Conservation (phyloP, 2,113 vertebrate species). For the Sorex araneus region DNA sequence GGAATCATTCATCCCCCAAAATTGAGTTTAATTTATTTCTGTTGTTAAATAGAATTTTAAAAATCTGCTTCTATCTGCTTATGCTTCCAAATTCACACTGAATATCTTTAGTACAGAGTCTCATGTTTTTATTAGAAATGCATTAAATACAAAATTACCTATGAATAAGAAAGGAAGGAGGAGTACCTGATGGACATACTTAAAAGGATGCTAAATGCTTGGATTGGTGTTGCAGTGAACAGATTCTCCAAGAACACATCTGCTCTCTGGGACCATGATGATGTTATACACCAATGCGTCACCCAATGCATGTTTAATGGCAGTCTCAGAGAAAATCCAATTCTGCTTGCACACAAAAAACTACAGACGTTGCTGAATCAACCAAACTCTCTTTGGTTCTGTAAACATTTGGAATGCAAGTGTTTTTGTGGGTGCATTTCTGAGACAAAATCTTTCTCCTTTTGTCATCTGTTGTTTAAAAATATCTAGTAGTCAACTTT, state of each 20-base stretch:
- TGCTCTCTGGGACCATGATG: not conserved
- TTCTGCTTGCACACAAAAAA: not conserved
- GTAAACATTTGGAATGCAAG: not conserved
- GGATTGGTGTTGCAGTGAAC: not conserved
- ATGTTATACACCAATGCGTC: not conserved
- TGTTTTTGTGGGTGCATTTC: not conserved
- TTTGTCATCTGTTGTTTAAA: not conserved
- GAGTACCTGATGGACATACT: not conserved
- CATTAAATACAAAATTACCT: constrained; percentile 61
- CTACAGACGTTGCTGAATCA: not conserved
- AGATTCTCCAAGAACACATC: not conserved
- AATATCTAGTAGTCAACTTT: not conserved
- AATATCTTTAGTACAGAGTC: not conserved
- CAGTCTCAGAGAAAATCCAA: not conserved
- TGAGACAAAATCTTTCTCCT: not conserved
- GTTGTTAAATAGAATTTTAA: constrained; percentile 55
- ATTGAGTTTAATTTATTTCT: constrained; percentile 55
- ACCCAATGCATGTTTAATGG: not conserved
- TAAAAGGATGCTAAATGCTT: constrained; percentile 19
- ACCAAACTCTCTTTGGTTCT: not conserved
- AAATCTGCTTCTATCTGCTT: constrained; percentile 1
- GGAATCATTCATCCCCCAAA: constrained; percentile 52
- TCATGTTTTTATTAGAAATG: constrained; percentile 59
- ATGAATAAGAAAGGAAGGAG: not conserved
- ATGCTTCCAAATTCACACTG: constrained; percentile 35